Evolutionary conservation across 2,113 vertebrate species (phyloP).

Genomic region (Charadrius vociferus): DNA sequence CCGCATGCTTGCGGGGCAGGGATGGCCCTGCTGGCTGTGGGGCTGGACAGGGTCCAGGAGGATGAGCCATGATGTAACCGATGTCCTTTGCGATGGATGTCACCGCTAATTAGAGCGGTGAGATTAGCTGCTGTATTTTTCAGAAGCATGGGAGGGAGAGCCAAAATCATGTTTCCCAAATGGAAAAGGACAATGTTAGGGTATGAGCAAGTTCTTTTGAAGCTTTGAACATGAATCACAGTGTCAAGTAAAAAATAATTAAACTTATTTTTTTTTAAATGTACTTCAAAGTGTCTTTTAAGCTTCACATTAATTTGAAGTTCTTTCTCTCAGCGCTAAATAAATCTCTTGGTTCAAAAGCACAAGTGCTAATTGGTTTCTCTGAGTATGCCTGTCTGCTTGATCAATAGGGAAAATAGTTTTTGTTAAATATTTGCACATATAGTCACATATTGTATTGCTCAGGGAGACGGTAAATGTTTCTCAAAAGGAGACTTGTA

Average conservation of each 20-base stretch:
- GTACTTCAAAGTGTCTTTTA: conserved; percentile 63
- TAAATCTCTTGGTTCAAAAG: conserved; percentile 62
- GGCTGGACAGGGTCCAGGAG: not conserved
- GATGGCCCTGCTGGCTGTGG: not conserved
- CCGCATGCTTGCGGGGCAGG: not conserved
- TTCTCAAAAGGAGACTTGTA: conserved; percentile 35
- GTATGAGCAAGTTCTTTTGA: conserved; percentile 16
- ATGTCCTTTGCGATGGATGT: not conserved
- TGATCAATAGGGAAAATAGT: conserved; percentile 51
- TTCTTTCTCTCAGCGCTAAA: conserved; percentile 39
- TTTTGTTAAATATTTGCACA: conserved; percentile 65
- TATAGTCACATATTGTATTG: conserved; percentile 29
- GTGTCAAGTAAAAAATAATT: conserved; percentile 64
- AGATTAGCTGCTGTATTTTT: not conserved
- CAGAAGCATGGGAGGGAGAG: not conserved
- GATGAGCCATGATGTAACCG: not conserved
- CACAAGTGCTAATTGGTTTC: conserved; percentile 64
- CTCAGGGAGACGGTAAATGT: conserved; percentile 55
- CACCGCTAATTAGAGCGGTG: not conserved
- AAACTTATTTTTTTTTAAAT: conserved; percentile 47
- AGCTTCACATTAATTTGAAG: conserved; percentile 11
- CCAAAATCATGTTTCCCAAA: not conserved
- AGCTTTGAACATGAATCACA: conserved; percentile 41
- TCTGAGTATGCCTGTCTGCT: conserved; percentile 26
- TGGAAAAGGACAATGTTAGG: not conserved